Evolutionary conservation across 1,140 invertebrate genomes (phyloP), one percentile per base, ranked within the genome.

Genomic region (Hyposmocoma kahamanoa): DNA sequence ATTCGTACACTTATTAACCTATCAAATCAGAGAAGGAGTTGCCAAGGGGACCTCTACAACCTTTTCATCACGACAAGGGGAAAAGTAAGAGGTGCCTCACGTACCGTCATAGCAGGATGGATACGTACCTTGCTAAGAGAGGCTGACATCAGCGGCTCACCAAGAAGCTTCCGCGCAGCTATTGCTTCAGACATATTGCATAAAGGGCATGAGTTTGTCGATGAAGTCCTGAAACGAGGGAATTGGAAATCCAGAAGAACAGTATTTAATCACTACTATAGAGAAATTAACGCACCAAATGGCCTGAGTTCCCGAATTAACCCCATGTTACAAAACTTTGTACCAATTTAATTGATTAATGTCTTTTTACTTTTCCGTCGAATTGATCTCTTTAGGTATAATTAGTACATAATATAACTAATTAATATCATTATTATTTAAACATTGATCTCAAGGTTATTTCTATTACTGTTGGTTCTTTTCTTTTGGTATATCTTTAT

Each of bases 51-150:
- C 13, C 20, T 21, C 9, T 11, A 32, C 17, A 22, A 6, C 11
- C 20, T 46, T 6, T 46, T 46, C 9, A 5, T 46, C 15, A 55
- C 60, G 9, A 48, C 47, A 5, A 51, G 47, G 46, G 59, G 59
- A 1, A 22, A 47, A 28, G 49, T 60, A 9, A 61, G 49, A 26
- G 43, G 47, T 20, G 67, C 67, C 9, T 70, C 59, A 18, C 47
- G 64, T 42, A 20, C 51, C 0, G 45, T 65, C 4, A 70, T 72
- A 13, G 59, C 59, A 1, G 63, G 66, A 10, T 72, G 68, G 68
- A 13, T 69, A 1, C 28, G 36, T 26, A 56, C 62, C 13, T 43
- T 45, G 22, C 52, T 67, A 18, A 43, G 18, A 28, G 42, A 21
- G 0, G 47, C 56, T n/a, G 45, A 41, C 3, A 63, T 70, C 24